Evolutionary conservation across 2,888 invertebrate species (phyloP).

Genomic region (Marasmarcha lunaedactyla): DNA sequence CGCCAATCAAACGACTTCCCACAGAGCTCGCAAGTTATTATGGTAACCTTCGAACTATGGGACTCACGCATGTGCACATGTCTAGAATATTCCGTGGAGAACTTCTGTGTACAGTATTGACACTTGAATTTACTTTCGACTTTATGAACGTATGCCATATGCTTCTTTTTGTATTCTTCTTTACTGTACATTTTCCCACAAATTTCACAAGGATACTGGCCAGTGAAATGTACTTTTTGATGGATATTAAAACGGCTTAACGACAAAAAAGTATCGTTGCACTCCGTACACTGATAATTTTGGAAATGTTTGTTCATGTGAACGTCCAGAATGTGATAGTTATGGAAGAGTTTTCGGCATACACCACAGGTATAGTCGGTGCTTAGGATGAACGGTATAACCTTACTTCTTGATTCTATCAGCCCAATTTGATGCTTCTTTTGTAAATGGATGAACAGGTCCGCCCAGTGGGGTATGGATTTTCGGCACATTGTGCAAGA

Average conservation of each 20-base stretch:
- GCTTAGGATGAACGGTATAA: conserved; percentile 31
- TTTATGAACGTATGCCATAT: conserved; percentile 28
- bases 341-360: conserved; percentile 25
- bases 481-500: conserved; percentile 28
- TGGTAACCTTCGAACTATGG: conserved; percentile 30
- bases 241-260: conserved; percentile 34
- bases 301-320: conserved; percentile 49
- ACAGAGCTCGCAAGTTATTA: conserved; percentile 38
- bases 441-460: conserved; percentile 34
- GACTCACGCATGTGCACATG: conserved; percentile 27
- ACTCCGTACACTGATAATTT: conserved; percentile 40
- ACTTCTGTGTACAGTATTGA: conserved; percentile 28
- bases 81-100: conserved; percentile 20
- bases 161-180: conserved; percentile 32
- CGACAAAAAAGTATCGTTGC: conserved; percentile 37
- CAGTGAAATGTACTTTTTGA: conserved; percentile 42
- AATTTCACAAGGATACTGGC: conserved; percentile 39
- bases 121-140: conserved; percentile 25
- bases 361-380: conserved; percentile 27
- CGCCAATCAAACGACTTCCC: conserved; percentile 46
- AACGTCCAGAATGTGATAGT: conserved; percentile 29
- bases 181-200: conserved; percentile 55
- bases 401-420: conserved; percentile 26
- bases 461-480: conserved; percentile 27
- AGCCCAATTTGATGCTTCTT: conserved; percentile 24